A percentile compares a stretch with the other conserved stretches of the same genome.
Conservation (phyloP, 2,113 vertebrate genomes). For the Bufo gargarizans region DNA sequence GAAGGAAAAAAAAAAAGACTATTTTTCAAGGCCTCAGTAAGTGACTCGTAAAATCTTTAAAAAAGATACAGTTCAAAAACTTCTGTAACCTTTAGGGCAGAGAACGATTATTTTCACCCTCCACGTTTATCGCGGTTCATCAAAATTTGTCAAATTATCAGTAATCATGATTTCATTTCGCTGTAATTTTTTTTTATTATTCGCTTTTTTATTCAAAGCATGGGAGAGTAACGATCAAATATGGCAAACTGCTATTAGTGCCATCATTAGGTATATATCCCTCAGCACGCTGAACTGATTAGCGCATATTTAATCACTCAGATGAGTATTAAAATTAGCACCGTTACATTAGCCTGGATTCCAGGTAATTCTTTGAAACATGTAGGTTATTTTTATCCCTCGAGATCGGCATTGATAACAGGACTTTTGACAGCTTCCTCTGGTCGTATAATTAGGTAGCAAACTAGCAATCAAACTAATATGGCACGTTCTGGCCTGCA, state of each 20-base stretch:
- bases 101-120: neutral
- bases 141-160: conserved; percentile 3
- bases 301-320: conserved; percentile 69
- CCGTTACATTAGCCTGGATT: conserved; percentile 58
- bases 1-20: too few relatives aligned
- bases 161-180: neutral
- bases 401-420: conserved; percentile 65
- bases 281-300: conserved; percentile 69
- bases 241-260: conserved; percentile 48
- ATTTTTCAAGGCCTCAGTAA: too few relatives aligned
- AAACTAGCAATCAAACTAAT: conserved; percentile 25
- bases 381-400: conserved; percentile 65
- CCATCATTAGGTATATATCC: conserved; percentile 59
- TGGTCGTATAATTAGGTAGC: conserved; percentile 55
- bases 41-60: too few relatives aligned
- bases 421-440: conserved; percentile 44
- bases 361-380: conserved; percentile 61
- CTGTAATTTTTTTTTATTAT: neutral
- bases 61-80: too few relatives aligned
- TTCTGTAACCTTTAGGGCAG: neutral
- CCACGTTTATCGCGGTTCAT: neutral
- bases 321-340: conserved; percentile 69
- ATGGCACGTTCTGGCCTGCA: neutral
- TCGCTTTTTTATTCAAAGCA: neutral
- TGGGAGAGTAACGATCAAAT: neutral